Evolutionary conservation across 2,888 invertebrate species (phyloP).

Genomic region (Schizaphis graminum): DNA sequence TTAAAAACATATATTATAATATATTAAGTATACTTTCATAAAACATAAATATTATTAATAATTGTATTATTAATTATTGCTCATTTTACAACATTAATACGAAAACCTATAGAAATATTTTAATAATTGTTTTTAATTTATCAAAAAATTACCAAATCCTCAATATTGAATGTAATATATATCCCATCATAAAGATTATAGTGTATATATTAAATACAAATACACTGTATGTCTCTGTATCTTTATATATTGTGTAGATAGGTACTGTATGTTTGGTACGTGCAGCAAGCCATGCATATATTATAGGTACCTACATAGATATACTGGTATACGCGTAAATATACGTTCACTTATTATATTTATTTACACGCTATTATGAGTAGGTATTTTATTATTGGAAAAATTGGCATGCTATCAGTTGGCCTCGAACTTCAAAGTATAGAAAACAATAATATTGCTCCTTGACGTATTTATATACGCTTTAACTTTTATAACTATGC

Average conservation of each 20-base stretch:
- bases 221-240: background rate
- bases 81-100: background rate
- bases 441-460: slow-evolving; percentile 20
- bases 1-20: no score
- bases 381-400: background rate
- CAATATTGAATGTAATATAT: background rate
- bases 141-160: background rate
- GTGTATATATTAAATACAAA: background rate
- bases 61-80: background rate
- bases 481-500: background rate
- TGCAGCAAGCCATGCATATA: background rate
- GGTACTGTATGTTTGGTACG: background rate
- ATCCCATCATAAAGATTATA: background rate
- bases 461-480: slow-evolving; percentile 2
- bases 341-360: background rate
- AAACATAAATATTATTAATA: background rate
- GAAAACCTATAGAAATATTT: background rate
- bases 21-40: no score
- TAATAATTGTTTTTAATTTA: background rate
- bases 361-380: background rate
- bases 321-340: background rate
- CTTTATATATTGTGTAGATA: background rate
- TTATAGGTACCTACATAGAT: no score
- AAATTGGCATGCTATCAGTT: slow-evolving; percentile 21
- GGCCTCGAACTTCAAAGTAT: slow-evolving; percentile 42